Conservation (phyloP, 1,140 invertebrate species). For the Pristionchus pacificus region DNA sequence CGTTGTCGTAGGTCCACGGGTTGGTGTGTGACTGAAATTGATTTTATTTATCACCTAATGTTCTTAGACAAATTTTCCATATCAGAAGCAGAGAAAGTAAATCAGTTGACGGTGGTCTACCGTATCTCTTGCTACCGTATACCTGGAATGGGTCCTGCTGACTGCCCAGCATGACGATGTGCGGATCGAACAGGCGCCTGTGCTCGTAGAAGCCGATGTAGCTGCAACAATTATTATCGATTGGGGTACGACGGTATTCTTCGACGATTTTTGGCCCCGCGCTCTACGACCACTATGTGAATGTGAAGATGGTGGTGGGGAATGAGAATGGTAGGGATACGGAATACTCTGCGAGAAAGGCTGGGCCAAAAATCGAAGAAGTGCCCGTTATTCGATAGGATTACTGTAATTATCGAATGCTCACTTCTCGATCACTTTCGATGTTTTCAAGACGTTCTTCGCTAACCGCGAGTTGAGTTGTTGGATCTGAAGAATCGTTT, state of each 20-base stretch:
- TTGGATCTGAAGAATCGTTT: slow-evolving; percentile 42
- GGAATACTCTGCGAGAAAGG: too few relatives aligned
- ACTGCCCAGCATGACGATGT: slow-evolving; percentile 72
- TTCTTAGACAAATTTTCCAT: too few relatives aligned
- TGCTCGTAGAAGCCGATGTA: slow-evolving; percentile 90
- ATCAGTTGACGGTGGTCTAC: too few relatives aligned
- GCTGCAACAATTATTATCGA: slow-evolving; percentile 65
- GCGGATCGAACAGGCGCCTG: slow-evolving; percentile 89
- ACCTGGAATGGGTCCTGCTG: slow-evolving; percentile 57
- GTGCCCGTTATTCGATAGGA: background rate
- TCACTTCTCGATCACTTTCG: slow-evolving; percentile 91
- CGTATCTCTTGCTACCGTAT: too few relatives aligned
- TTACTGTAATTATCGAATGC: slow-evolving; percentile 21
- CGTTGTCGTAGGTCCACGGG: slow-evolving; percentile 91
- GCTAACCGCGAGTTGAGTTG: slow-evolving; percentile 73
- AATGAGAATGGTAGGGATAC: background rate
- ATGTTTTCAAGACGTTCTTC: slow-evolving; percentile 85
- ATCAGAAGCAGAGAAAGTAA: too few relatives aligned
- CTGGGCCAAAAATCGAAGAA: too few relatives aligned
- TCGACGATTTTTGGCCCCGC: too few relatives aligned
- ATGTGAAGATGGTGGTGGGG: background rate
- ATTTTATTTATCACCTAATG: too few relatives aligned
- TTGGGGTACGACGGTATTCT: too few relatives aligned
- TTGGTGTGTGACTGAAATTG: slow-evolving; percentile 85
- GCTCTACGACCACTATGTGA: too few relatives aligned